Conservation (phyloP, 2,113 vertebrate genomes). For the Motacilla tschutschensis region DNA sequence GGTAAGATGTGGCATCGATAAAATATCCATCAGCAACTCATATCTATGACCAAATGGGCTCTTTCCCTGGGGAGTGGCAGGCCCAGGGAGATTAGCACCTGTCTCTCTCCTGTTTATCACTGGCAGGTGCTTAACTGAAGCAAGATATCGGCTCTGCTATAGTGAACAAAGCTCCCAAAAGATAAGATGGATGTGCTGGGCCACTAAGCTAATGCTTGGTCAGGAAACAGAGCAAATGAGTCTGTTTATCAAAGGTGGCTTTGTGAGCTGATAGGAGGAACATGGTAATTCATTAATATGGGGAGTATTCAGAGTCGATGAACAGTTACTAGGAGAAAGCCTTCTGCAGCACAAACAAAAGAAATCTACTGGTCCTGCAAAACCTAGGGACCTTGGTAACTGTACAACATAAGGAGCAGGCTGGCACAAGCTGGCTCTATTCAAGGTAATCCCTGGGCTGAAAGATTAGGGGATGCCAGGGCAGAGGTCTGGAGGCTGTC, state of each 20-base stretch:
- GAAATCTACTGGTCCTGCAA: background rate
- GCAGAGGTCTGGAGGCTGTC: background rate
- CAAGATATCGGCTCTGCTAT: conserved; percentile 13
- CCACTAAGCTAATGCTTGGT: conserved; percentile 34
- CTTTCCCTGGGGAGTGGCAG: conserved; percentile 8
- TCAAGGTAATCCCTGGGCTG: background rate
- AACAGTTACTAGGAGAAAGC: background rate
- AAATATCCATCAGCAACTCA: background rate
- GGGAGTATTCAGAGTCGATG: background rate
- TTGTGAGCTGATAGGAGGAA: conserved; percentile 22
- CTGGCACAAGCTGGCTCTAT: background rate
- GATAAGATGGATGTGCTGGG: conserved; percentile 66
- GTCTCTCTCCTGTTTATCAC: conserved; percentile 60
- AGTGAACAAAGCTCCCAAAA: conserved; percentile 52
- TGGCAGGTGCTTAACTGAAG: conserved; percentile 59
- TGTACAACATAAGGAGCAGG: background rate
- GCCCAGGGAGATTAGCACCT: conserved; percentile 24
- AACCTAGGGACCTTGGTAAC: background rate
- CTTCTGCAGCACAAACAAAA: background rate
- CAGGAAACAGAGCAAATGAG: conserved; percentile 49
- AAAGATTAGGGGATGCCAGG: background rate
- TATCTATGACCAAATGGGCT: background rate
- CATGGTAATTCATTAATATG: conserved; percentile 1
- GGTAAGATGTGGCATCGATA: background rate
- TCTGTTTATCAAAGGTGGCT: conserved; percentile 29